A percentile compares a stretch with the other conserved stretches of the same genome.
phyloP scores from a whole-genome alignment of 2,888 invertebrate species.

The Gymnocheta viridis region DNA sequence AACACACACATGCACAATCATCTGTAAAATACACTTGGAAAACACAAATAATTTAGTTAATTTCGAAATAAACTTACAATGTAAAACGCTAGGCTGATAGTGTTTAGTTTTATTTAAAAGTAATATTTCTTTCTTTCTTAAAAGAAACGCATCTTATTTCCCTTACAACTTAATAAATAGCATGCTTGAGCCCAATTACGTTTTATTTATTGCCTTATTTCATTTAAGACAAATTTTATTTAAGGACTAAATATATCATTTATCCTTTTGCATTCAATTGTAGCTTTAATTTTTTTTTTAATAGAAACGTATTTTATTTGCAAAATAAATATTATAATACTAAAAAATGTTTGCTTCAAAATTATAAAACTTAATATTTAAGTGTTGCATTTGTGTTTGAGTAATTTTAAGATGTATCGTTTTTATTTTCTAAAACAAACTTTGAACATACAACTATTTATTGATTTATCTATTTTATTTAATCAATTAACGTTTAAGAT shows the following conservation, averaged over 20 bases:
- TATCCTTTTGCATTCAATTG: slow-evolving; percentile 11
- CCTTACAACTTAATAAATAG: slow-evolving; percentile 7
- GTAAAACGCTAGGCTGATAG: not conserved
- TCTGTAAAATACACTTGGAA: slow-evolving; percentile 30
- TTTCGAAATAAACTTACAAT: slow-evolving; percentile 1
- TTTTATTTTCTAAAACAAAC: slow-evolving; percentile 52
- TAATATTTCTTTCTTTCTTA: not conserved
- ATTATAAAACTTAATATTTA: slow-evolving; percentile 48
- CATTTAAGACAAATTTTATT: not conserved
- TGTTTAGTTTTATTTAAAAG: slow-evolving; percentile 14
- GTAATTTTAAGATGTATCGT: slow-evolving; percentile 51
- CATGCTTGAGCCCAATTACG: slow-evolving; percentile 6
- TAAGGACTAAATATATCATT: slow-evolving; percentile 10
- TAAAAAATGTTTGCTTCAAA: slow-evolving; percentile 11
- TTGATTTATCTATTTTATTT: slow-evolving; percentile 34
- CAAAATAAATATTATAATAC: not conserved
- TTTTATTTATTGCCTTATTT: slow-evolving; percentile 56
- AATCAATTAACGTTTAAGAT: slow-evolving; percentile 30
- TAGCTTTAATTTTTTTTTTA: slow-evolving; percentile 14
- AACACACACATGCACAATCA: not conserved
- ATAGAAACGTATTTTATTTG: not conserved
- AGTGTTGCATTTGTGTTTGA: slow-evolving; percentile 65
- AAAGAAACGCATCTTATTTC: too few relatives aligned
- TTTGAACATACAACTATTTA: slow-evolving; percentile 40
- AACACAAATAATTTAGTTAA: not conserved